A percentile compares a stretch with the other conserved stretches of the same genome.
Evolutionary conservation across 1,140 invertebrate species (phyloP).

Genomic region (Rhopalosiphum padi): DNA sequence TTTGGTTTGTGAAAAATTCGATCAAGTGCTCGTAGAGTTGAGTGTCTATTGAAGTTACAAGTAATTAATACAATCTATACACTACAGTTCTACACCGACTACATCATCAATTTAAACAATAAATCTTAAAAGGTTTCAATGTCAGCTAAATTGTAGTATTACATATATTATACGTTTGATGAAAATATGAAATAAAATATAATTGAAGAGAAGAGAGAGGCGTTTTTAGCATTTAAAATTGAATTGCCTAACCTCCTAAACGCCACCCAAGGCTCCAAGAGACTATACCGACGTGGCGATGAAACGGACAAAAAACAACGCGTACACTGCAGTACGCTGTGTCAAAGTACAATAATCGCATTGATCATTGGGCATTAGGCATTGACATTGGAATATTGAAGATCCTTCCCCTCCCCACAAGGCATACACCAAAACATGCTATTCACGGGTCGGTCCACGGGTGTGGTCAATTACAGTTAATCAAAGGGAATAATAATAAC

Average conservation of each 20-base stretch:
- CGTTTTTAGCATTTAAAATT: conserved; percentile 24
- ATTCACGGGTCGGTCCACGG: not conserved
- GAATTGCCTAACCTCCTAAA: not conserved
- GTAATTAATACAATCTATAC: not conserved
- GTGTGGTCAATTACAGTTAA: conserved; percentile 55
- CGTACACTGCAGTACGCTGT: not conserved
- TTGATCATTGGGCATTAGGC: not conserved
- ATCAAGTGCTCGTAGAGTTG: not conserved
- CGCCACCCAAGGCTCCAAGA: not conserved
- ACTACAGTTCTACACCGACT: no score
- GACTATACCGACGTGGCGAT: no score
- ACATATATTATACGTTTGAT: not conserved
- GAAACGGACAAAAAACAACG: not conserved
- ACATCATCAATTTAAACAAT: not conserved
- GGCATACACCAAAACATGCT: not conserved
- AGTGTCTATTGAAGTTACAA: not conserved
- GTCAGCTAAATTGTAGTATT: conserved; percentile 1
- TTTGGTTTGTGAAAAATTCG: not conserved
- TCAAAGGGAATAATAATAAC: conserved; percentile 51
- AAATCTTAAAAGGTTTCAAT: conserved; percentile 11
- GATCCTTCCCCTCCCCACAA: not conserved
- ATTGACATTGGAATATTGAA: conserved; percentile 50
- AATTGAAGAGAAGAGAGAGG: not conserved
- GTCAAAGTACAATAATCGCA: not conserved
- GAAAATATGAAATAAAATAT: not conserved